Base-by-base conservation (phyloP, 2,113 vertebrate genomes). In the Sebastes schlegelii region DNA sequence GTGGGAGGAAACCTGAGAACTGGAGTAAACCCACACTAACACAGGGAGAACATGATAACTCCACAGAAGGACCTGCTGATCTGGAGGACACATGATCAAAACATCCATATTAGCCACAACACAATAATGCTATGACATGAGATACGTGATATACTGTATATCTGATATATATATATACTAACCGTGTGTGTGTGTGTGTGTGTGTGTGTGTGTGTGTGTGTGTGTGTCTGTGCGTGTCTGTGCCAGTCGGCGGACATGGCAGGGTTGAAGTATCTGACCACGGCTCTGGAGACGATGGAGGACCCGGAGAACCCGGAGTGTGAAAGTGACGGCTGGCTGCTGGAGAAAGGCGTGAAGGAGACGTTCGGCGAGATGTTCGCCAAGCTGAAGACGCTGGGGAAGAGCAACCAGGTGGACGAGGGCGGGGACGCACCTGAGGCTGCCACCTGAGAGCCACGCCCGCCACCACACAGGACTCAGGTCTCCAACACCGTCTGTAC, bases 321-420 rank as follows among this genome's bases (percentile, higher is more conserved):
- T 0, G 97, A 98, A 83, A 99, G 97, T 0, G 97, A 99, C 83
- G 98, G 98, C 54, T 99, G 97, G 97, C 86, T 99, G 58, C 95
- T 99, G 89, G 97, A 99, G 91, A 97, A 97, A 85, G 96, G 96
- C 0, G 87, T 99, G 77, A 96, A 97, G 21, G 98, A 99, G 89
- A 99, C 97, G 4, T 86, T 98, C 17, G 92, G 91, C n/a, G 95
- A 95, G 0, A 62, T 95, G 3, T 79, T 98, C 73, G 83, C 95
- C 89, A 96, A 92, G 61, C 55, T 98, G 80, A 98, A 97, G 90
- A 95, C 92, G 52, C 85, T 98, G 21, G 96, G 96, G 86, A 97
- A 96, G 93, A 76, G 87, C 66, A 98, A 97, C 84, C 97, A 99
- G 92, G 98, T 99, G 92, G 93, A 97, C 0, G 96, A 94, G 46